These are phyloP conservation scores for Crypturellus undulatus DNA, from an alignment of 2,113 vertebrate species.

Conservation along the genomic window DNA sequence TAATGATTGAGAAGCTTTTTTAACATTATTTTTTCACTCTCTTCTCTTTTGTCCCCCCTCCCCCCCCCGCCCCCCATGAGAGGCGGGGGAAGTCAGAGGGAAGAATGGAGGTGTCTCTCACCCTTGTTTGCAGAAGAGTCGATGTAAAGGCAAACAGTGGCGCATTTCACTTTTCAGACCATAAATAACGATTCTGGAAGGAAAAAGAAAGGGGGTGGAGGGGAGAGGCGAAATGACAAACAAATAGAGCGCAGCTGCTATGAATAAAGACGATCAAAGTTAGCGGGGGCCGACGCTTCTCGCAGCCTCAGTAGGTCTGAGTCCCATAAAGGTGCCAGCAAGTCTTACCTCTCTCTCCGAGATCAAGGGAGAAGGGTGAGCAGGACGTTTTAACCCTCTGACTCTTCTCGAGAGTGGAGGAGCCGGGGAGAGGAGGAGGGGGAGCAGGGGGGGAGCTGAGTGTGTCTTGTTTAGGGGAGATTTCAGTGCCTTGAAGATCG, in stretches of 20 bases:
- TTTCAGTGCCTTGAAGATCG: neutral
- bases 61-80: neutral
- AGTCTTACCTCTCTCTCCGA: slow-evolving; percentile 1
- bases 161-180: neutral
- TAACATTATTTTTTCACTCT: neutral
- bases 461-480: neutral
- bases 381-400: slow-evolving; percentile 52
- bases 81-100: neutral
- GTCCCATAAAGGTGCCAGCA: slow-evolving; percentile 71
- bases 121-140: neutral
- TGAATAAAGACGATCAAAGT: slow-evolving; percentile 81
- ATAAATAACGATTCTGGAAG: slow-evolving; percentile 76
- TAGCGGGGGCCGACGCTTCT: neutral
- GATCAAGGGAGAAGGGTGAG: slow-evolving; percentile 64
- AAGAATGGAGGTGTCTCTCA: neutral
- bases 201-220: slow-evolving; percentile 33
- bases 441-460: neutral
- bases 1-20: slow-evolving; percentile 35
- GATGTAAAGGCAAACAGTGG: neutral
- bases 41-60: neutral
- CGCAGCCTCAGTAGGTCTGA: slow-evolving; percentile 45
- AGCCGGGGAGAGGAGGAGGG: neutral
- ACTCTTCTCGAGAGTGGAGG: neutral
- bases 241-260: slow-evolving; percentile 80
- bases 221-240: slow-evolving; percentile 63